phyloP scores from a whole-genome alignment of 2,888 invertebrate genomes.

The Pelosia muscerda region DNA sequence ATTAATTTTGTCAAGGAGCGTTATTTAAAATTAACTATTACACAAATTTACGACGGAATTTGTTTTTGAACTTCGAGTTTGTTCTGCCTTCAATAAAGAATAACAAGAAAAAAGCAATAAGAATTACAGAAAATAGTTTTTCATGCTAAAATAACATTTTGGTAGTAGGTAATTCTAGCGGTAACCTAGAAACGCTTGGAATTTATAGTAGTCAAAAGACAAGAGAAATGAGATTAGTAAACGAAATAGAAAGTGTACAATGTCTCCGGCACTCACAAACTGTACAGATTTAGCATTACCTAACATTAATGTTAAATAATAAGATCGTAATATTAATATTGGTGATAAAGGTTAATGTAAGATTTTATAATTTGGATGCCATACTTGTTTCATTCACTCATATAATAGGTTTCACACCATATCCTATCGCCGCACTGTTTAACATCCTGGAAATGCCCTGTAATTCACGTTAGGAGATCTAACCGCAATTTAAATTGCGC shows the following conservation, averaged over 20 bases:
- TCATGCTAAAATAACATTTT: not conserved
- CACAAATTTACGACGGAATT: not conserved
- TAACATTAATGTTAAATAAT: not conserved
- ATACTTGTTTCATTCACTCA: not conserved
- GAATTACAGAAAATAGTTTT: not conserved
- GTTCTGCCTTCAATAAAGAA: not conserved
- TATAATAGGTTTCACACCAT: not conserved
- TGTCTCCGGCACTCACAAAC: not conserved
- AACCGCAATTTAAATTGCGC: constrained; percentile 32
- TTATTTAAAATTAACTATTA: not conserved
- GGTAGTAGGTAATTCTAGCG: not conserved
- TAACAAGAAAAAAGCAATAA: no score
- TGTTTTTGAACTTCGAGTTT: not conserved
- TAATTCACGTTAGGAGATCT: not conserved
- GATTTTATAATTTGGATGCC: not conserved
- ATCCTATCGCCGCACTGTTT: not conserved
- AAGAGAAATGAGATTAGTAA: not conserved
- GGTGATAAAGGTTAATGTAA: not conserved
- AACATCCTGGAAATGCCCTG: not conserved
- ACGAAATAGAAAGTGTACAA: not conserved
- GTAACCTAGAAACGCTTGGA: not conserved
- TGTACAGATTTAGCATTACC: not conserved
- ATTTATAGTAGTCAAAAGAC: not conserved
- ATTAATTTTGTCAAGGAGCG: not conserved
- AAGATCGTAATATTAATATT: not conserved